phyloP scores from a whole-genome alignment of 2,888 invertebrate genomes.

The Aphodius granarius region DNA sequence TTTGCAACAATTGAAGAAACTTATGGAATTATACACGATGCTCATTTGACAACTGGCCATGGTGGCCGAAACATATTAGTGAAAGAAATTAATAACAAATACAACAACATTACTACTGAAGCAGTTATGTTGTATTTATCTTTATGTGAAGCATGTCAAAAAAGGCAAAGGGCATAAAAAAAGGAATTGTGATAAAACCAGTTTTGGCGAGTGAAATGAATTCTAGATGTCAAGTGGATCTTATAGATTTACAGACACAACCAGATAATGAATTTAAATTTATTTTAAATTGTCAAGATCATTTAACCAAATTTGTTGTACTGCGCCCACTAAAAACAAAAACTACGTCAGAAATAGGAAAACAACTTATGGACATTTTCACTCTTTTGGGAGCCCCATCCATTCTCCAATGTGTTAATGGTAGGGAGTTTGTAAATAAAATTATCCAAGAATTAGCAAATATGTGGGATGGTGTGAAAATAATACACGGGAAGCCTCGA shows the following conservation, averaged over 20 bases:
- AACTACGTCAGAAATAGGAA: slow-evolving; percentile 41
- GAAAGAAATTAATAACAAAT: slow-evolving; percentile 27
- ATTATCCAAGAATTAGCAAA: slow-evolving; percentile 37
- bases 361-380: slow-evolving; percentile 44
- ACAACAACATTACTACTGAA: slow-evolving; percentile 29
- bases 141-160: slow-evolving; percentile 24
- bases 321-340: too few relatives aligned
- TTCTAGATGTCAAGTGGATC: too few relatives aligned
- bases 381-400: slow-evolving; percentile 42
- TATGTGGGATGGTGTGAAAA: slow-evolving; percentile 45
- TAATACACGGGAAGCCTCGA: slow-evolving; percentile 46
- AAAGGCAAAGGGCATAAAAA: slow-evolving; percentile 13
- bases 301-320: too few relatives aligned
- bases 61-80: slow-evolving; percentile 23
- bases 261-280: too few relatives aligned
- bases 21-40: slow-evolving; percentile 23
- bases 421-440: slow-evolving; percentile 42
- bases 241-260: too few relatives aligned
- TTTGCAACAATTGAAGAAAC: slow-evolving; percentile 20
- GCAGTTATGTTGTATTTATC: slow-evolving; percentile 19
- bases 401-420: slow-evolving; percentile 44
- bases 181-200: slow-evolving; percentile 8
- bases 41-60: slow-evolving; percentile 25
- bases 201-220: too few relatives aligned
- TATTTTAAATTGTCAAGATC: too few relatives aligned